Base-by-base conservation (phyloP, 2,888 invertebrate species). In the Rugalucina vietnamica region DNA sequence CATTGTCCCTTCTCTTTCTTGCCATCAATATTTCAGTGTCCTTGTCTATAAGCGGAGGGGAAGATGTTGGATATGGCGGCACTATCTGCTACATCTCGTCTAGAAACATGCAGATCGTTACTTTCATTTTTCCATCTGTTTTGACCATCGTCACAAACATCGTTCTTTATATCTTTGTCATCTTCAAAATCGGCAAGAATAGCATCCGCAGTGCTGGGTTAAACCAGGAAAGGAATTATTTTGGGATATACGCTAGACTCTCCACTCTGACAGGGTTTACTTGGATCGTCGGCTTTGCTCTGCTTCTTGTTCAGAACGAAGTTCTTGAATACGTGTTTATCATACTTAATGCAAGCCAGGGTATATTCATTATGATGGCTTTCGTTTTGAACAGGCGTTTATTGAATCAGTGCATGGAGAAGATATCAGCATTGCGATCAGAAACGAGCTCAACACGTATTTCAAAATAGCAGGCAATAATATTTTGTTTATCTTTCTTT, bases 251-350 rank as follows among this genome's bases (percentile, higher is more conserved):
- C 39, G 54, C 65, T 0, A 79, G 79, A 74, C 69, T 85, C 10
- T 82, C 85, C 1, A 79, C 85, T 0, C 73, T 85, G 14, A 85
- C 85, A 27, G 85, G 85, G 14, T 27, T 76, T 0, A 85, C 82
- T 4, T 85, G 85, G 85, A 29, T 85, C 14, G 79, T 85, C 54
- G 85, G 85, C 0, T 79, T 85, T 65, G 69, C 82, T 2, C 79
- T 82, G 50, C 73, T 69, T 24, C 82, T 76, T 76, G 73, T 79
- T 5, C 50, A 34, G n/a, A 37, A 43, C 24, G 29, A 49, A 1
- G 73, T 32, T 4, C 70, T 85, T 14, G 82, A 81, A 12, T 85
- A 79, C 37, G 36, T 81, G 8, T 85, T 85, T 24, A 85, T 79
- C 12, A 36, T 85, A 36, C 54, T 85, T 0, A 82, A 82, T 49